These are phyloP conservation scores for Epicauta chinensis DNA, from an alignment of 1,140 invertebrate genomes.

Conservation along the genomic window DNA sequence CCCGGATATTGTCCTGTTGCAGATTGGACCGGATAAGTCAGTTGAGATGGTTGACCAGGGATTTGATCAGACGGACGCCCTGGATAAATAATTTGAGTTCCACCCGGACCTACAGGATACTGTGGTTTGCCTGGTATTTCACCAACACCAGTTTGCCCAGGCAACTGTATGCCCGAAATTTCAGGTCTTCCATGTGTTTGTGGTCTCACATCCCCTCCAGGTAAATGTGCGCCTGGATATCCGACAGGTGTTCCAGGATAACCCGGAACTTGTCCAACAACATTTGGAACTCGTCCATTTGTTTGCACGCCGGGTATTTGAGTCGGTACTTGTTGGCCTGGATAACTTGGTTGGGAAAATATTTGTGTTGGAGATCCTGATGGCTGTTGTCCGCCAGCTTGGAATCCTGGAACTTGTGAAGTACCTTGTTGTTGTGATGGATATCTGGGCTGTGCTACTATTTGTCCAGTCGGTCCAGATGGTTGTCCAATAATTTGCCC, in stretches of 20 bases:
- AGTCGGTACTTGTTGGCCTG: conserved; percentile 1
- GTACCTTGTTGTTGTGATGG: conserved; percentile 16
- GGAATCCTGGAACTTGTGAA: neutral
- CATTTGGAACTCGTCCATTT: conserved; percentile 12
- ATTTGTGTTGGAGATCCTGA: conserved; percentile 10
- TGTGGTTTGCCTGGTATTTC: neutral
- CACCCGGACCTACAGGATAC: neutral
- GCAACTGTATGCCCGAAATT: neutral
- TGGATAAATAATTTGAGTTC: neutral
- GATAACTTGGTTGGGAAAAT: neutral
- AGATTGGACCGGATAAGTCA: neutral
- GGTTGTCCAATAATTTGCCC: conserved; percentile 4
- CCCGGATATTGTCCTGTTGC: neutral
- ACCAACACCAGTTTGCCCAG: conserved; percentile 4
- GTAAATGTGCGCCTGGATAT: conserved; percentile 10
- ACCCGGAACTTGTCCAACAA: conserved; percentile 14
- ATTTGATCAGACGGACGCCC: no score
- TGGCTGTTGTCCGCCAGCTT: neutral
- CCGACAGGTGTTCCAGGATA: conserved; percentile 1
- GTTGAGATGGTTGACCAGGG: neutral
- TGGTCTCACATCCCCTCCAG: conserved; percentile 11
- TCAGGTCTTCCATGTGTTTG: neutral
- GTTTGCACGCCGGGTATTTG: conserved; percentile 5
- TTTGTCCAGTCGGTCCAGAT: neutral
- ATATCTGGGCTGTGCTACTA: conserved; percentile 12